These are phyloP conservation scores for Odontomyia ornata DNA, from an alignment of 2,888 invertebrate genomes.

Conservation along the genomic window DNA sequence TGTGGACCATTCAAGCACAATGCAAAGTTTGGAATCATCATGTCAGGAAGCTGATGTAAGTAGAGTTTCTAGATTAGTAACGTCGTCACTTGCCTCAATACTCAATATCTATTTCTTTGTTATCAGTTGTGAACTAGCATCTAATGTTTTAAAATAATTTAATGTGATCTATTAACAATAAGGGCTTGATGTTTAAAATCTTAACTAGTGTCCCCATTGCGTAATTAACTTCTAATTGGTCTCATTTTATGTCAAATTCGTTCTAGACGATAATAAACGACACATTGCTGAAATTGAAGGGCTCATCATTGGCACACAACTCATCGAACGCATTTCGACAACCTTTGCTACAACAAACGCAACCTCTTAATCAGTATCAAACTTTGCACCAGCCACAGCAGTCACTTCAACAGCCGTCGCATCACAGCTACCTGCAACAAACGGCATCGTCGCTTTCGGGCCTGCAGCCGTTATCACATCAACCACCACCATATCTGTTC, in stretches of 20 bases:
- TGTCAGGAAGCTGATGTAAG: constrained; percentile 74
- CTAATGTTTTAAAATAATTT: too few relatives aligned
- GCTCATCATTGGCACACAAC: constrained; percentile 54
- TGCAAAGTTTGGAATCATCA: constrained; percentile 74
- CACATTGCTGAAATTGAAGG: constrained; percentile 62
- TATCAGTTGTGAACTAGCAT: too few relatives aligned
- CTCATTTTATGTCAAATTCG: not conserved
- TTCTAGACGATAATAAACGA: constrained; percentile 63
- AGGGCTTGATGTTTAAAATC: too few relatives aligned
- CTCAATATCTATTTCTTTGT: too few relatives aligned
- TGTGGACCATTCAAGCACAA: constrained; percentile 62
- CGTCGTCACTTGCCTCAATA: too few relatives aligned
- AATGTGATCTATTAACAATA: too few relatives aligned
- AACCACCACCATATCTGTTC: constrained; percentile 63
- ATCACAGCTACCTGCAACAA: constrained; percentile 24
- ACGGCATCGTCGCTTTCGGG: constrained; percentile 48
- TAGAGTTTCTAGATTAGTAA: too few relatives aligned
- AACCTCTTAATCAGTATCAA: constrained; percentile 51
- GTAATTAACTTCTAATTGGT: too few relatives aligned
- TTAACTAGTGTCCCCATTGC: too few relatives aligned
- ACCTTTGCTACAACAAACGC: constrained; percentile 51
- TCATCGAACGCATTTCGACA: constrained; percentile 49
- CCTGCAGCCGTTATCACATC: constrained; percentile 61
- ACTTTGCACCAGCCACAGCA: constrained; percentile 50
- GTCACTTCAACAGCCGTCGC: constrained; percentile 52